Conservation (phyloP, 1,140 invertebrate genomes). For the Drosophila ironensis region DNA sequence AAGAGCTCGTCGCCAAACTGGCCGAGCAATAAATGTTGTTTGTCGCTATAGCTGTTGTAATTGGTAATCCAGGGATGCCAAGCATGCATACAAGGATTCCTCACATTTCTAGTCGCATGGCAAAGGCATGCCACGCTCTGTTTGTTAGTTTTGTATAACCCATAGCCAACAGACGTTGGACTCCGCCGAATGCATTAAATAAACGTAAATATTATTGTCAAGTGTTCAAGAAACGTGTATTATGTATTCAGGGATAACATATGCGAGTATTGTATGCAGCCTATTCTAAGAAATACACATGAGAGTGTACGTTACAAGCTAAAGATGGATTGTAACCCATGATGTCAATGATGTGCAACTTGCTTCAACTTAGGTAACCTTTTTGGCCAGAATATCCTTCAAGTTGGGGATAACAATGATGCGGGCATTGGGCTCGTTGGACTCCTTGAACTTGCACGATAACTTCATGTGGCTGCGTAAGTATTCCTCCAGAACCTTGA, state of each 20-base stretch:
- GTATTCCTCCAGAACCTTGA: constrained; percentile 19
- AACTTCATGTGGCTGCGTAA: neutral
- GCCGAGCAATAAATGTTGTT: constrained; percentile 34
- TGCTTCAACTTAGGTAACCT: neutral
- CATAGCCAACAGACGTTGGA: too few species aligned
- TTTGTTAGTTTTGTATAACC: too few species aligned
- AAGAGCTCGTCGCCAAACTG: constrained; percentile 38
- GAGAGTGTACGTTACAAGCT: neutral
- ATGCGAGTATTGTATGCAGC: too few species aligned
- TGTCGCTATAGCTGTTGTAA: constrained; percentile 46
- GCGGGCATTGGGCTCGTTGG: constrained; percentile 33
- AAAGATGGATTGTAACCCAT: constrained; percentile 6
- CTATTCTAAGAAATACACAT: neutral
- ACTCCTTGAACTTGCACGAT: constrained; percentile 6
- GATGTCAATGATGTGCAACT: neutral
- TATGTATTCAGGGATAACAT: too few species aligned
- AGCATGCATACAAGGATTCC: neutral
- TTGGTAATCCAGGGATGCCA: constrained; percentile 1
- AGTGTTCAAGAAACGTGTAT: neutral
- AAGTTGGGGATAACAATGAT: constrained; percentile 17
- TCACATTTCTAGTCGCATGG: too few species aligned
- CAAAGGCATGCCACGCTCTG: too few species aligned
- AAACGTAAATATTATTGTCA: constrained; percentile 4
- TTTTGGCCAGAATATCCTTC: constrained; percentile 16
- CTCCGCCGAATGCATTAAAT: too few species aligned